Conservation (phyloP, 2,113 vertebrate species). For the Melanocharis versteri region DNA sequence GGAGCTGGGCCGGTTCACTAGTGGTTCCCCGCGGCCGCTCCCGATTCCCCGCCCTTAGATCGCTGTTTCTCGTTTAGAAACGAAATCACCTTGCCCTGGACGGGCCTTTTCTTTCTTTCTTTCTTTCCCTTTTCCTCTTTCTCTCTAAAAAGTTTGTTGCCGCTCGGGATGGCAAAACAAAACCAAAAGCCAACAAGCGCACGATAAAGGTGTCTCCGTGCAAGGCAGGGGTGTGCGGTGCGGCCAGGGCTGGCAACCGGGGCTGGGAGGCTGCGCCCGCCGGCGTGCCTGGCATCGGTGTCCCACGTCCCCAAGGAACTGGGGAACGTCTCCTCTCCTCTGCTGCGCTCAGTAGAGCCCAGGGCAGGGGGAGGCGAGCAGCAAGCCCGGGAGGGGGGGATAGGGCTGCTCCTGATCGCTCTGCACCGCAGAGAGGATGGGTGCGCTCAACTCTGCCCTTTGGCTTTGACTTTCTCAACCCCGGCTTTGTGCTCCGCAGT, state of each 20-base stretch:
- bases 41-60: fast-evolving
- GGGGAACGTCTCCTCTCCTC: not conserved
- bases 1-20: not conserved
- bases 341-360: not conserved
- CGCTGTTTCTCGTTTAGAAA: not conserved
- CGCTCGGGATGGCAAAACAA: not conserved
- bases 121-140: not conserved
- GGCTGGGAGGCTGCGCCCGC: not conserved
- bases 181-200: not conserved
- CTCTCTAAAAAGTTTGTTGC: not conserved
- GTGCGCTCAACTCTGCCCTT: not conserved
- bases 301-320: fast-evolving
- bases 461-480: not conserved
- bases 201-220: not conserved
- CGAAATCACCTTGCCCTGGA: not conserved
- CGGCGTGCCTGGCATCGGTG: not conserved
- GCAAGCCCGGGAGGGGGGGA: not conserved
- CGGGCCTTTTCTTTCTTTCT: not conserved
- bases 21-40: not conserved
- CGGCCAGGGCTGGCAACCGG: too few relatives aligned
- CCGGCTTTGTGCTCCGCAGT: slow-evolving; percentile 60
- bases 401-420: not conserved
- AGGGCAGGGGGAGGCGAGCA: not conserved
- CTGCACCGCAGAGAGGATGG: not conserved
- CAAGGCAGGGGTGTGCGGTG: fast-evolving